Evolutionary conservation across 1,140 invertebrate species (phyloP), one percentile per base, ranked within the genome.

Genomic region (Adoxophyes honmai): DNA sequence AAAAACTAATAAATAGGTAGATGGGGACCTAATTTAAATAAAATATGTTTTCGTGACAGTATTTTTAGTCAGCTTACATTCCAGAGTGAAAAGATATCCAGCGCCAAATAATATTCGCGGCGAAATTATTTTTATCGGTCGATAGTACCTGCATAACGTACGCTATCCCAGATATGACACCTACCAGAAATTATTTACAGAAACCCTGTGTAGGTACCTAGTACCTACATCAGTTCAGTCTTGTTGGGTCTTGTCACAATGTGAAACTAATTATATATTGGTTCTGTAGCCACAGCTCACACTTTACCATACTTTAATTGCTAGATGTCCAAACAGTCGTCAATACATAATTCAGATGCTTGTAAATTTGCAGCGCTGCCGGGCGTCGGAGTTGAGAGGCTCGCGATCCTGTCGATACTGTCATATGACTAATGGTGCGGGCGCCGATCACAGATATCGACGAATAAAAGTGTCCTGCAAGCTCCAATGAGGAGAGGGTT

Each of bases 391-490:
- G 14, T 44, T 44, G 81, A 74, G 78, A 73, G 65, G 66, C 71
- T 68, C 74, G 68, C 78, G 84, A 86, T 88, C 73, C 76, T 73
- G 78, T 81, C 78, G 85, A 86, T 88, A 85, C 66, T 83, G 81
- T 88, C 82, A 85, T 75, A 81, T 85, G 82, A 88, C 80, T 88
- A 88, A 88, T 86, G 85, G 85, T 81, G 75, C 77, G 74, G 79
- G 79, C 81, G 82, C 82, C 82, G 81, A 80, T 81, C 79, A 72
- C 62, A 70, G 81, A 87, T 85, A 87, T 78, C 76, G 73, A 72
- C 73, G 77, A 86, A 86, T 83, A 86, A 84, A 85, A 87, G 78
- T 79, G 78, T 73, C 66, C 65, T 61, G 55, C 61, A 69, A 59
- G 68, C 67, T 68, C 72, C 73, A 66, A 67, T 68, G 68, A 57